A percentile compares a stretch with the other conserved stretches of the same genome.
Conservation (phyloP, 2,888 invertebrate genomes). For the Callosobruchus maculatus region DNA sequence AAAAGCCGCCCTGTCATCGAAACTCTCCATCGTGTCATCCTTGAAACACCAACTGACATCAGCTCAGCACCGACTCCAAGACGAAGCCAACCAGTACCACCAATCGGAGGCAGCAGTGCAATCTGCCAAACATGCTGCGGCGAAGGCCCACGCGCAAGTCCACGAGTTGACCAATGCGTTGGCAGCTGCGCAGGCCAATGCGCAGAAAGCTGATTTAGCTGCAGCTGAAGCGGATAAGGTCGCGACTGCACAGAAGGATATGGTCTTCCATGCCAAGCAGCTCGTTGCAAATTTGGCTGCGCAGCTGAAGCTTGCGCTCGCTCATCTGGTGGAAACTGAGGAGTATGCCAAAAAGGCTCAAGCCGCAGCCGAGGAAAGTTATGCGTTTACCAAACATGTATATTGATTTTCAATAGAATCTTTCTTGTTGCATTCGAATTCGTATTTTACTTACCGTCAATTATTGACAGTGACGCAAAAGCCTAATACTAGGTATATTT, state of each 20-base stretch:
- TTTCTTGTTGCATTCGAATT: not conserved
- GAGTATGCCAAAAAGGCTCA: not conserved
- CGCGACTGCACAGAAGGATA: not conserved
- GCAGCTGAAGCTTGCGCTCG: not conserved
- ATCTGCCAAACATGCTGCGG: not conserved
- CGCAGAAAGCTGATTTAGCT: not conserved
- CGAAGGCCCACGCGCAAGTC: not conserved
- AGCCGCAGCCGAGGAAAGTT: not conserved
- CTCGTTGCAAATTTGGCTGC: not conserved
- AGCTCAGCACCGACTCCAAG: not conserved
- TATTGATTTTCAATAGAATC: not conserved
- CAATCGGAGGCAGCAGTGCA: not conserved
- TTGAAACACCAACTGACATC: not conserved
- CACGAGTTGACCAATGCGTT: not conserved
- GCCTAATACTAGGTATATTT: too few species aligned
- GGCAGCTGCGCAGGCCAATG: not conserved
- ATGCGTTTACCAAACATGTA: not conserved
- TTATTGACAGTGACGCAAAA: too few species aligned
- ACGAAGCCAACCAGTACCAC: not conserved
- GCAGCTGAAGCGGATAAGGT: not conserved
- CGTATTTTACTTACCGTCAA: not conserved
- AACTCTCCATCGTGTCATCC: not conserved
- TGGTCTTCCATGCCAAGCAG: not conserved
- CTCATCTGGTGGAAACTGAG: not conserved
- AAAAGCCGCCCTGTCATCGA: not conserved